Evolutionary conservation across 2,113 vertebrate genomes (phyloP), one percentile per base, ranked within the genome.

Genomic region (Pyrgilauda ruficollis): DNA sequence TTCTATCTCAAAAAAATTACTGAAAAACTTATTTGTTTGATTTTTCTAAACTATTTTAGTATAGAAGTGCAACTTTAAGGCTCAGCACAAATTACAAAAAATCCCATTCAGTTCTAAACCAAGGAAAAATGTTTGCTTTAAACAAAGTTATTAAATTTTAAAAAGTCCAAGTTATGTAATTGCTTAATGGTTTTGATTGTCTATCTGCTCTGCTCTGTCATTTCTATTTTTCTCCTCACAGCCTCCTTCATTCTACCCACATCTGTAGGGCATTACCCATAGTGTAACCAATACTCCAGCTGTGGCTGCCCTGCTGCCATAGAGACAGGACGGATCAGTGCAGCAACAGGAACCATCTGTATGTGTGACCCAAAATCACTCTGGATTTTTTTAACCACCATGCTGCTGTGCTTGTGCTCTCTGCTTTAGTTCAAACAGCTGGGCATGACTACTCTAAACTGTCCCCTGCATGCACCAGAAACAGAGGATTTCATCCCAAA

Each of bases 281-380:
- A 97, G 83, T 77, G 94, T 96, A 96, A 97, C 93, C 94, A 96
- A 91, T 96, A 96, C 93, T 81, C 82, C 92, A 94, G 94, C 95
- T 96, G 96, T 83, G 94, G 94, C 87, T 89, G 87, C 85, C 88
- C 93, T 39, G 84, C 94, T 96, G 90, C 96, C 93, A 96, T 86
- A 93, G 79, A 97, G 91, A 97, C 93, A 91, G 90, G 95, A 91
- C 35, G 35, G 94, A 96, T 94, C 94, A 94, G 79, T 4, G 2
- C 87, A 84, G 85, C 95, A 96, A 97, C 94, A 96, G 76, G 95
- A 97, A 94, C 96, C 95, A 97, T 94, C 96, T 96, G 95, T 63
- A 90, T 10, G 2, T 74, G 81, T 89, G 92, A 94, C 90, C 93
- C 91, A 96, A 96, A 97, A 96, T 94, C 95, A 86, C 93, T 96